Percentiles rank a stretch among this genome's conserved stretches.
phyloP scores from a whole-genome alignment of 2,888 invertebrate species.

The Leptinotarsa rubiginosa region DNA sequence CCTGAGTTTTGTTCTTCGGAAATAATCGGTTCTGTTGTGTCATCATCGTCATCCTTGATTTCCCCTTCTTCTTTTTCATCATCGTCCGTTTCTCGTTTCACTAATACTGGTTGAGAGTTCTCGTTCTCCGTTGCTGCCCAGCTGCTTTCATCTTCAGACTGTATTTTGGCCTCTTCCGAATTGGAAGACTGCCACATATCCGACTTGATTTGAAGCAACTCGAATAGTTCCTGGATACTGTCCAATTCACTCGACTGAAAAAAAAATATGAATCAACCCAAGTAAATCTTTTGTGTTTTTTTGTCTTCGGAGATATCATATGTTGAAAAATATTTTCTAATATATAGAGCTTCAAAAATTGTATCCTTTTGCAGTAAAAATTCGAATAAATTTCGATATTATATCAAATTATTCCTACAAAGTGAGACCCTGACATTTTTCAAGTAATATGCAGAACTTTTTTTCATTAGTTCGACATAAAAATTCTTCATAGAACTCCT shows the following conservation, averaged over 20 bases:
- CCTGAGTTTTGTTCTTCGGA: constrained; percentile 74
- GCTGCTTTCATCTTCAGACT: constrained; percentile 64
- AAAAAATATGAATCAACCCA: constrained; percentile 54
- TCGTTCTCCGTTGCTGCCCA: constrained; percentile 66
- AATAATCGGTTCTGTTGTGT: constrained; percentile 55
- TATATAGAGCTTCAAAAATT: no score
- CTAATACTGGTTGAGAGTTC: constrained; percentile 50
- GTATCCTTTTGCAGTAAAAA: no score
- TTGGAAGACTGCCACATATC: constrained; percentile 76
- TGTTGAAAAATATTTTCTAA: no score
- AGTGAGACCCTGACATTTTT: no score
- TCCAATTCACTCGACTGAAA: constrained; percentile 82
- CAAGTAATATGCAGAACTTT: no score
- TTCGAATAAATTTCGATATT: no score
- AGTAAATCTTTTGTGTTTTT: no score
- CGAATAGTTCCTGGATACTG: constrained; percentile 85
- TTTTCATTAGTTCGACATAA: no score
- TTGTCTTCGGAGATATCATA: no score
- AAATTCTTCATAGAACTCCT: no score
- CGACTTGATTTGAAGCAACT: constrained; percentile 86
- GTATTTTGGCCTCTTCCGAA: constrained; percentile 59
- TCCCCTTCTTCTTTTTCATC: constrained; percentile 69
- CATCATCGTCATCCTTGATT: constrained; percentile 66
- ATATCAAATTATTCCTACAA: no score
- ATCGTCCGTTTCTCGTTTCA: constrained; percentile 63